Base-by-base conservation (phyloP, 2,888 invertebrate species). In the Achlya flavicornis region DNA sequence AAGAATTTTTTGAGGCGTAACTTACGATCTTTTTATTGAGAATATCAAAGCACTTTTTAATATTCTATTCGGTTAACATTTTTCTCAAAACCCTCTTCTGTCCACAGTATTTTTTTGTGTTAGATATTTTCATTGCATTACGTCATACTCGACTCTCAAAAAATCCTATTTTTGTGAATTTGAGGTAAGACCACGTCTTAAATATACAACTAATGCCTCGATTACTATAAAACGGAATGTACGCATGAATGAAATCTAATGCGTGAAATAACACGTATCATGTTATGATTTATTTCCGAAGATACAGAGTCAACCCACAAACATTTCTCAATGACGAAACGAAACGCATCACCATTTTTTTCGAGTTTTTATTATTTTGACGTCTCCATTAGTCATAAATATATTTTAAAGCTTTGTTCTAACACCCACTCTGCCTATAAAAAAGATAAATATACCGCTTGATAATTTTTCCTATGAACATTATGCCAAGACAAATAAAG, bases 381-480 rank as follows among this genome's bases (percentile, higher is more conserved):
- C 53, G 19, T 53, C 19, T 10, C 5, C 48, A 16, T 48, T 16
- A n/a, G 53, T 53, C 53, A 53, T 53, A 53, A 53, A 53, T 53
- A 53, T 19, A 19, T 19, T 53, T 53, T 53, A 53, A 14, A 19
- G 19, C 19, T 53, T 53, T 53, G 53, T 53, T 53, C 53, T 19
- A 53, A 53, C 19, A 53, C 53, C 53, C 53, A 53, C 53, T 19
- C 16, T 8, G 19, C 53, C 53, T 19, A 53, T 53, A 53, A 53
- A 53, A 53, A 53, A 53, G 19, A 53, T 19, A 53, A 14, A 53
- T 48, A 48, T 19, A 19, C n/a, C 46, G 41, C 41, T 41, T 12
- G 8, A 16, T 6, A 16, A 3, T n/a, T 46, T 46, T 16, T 53
- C 16, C n/a, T 53, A 19, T 53, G 53, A 53, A 53, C 53, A 53